These are phyloP conservation scores for Nematostella vectensis DNA, from an alignment of 92 coral and sea anemone genomes.

Conservation along the genomic window DNA sequence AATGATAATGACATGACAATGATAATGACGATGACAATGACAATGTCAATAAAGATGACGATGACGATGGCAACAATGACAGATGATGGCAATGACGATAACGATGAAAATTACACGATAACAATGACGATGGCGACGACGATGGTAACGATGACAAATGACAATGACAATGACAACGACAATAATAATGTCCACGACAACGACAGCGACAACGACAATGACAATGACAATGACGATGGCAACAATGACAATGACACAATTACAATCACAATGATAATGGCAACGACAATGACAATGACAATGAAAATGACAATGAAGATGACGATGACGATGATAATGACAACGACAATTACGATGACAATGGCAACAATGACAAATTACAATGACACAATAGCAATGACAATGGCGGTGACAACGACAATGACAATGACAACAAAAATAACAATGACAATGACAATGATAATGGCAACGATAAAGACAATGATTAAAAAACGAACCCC, in stretches of 20 bases:
- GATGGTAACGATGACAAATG: conserved; percentile 2
- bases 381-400: neutral
- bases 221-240: conserved; percentile 5
- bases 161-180: conserved; percentile 1
- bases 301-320: neutral
- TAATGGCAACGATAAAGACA: neutral
- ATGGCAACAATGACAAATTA: conserved; percentile 4
- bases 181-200: conserved; percentile 7
- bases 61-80: neutral
- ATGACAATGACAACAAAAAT: conserved; percentile 9
- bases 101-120: conserved; percentile 15
- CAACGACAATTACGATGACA: conserved; percentile 5
- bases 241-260: conserved; percentile 7
- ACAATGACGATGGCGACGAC: conserved; percentile 4
- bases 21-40: neutral
- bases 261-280: conserved; percentile 6
- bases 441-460: neutral
- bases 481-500: too few species aligned
- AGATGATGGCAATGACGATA: conserved; percentile 5
- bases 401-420: neutral
- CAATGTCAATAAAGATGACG: neutral
- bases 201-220: conserved; percentile 7
- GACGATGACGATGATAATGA: conserved; percentile 4
- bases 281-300: conserved; percentile 4
- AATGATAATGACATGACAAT: neutral